A percentile compares a stretch with the other conserved stretches of the same genome.
phyloP scores from a whole-genome alignment of 2,113 vertebrate genomes.

The Hylia prasina region DNA sequence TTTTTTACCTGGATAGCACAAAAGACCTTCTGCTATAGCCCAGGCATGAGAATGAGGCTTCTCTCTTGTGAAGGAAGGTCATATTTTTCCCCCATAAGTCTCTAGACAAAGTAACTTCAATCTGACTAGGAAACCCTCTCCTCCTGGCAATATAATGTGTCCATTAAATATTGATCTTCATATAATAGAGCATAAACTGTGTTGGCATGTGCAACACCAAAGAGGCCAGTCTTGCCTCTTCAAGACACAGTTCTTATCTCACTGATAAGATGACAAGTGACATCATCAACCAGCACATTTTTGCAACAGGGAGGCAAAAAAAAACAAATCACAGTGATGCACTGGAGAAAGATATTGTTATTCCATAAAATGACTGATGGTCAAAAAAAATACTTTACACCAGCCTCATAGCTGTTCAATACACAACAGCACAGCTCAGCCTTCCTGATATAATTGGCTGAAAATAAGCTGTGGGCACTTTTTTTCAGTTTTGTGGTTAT shows the following conservation, averaged over 20 bases:
- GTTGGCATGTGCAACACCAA: background rate
- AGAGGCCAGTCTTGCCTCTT: background rate
- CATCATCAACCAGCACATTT: conserved; percentile 1
- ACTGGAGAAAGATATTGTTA: background rate
- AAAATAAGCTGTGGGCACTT: background rate
- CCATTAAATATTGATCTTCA: conserved; percentile 43
- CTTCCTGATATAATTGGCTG: background rate
- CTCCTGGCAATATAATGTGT: background rate
- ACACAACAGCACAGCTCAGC: background rate
- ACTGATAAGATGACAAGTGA: conserved; percentile 9
- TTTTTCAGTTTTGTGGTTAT: background rate
- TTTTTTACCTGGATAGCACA: background rate
- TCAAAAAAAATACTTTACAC: background rate
- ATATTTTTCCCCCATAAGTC: background rate
- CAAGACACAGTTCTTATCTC: conserved; percentile 8
- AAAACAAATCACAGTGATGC: background rate
- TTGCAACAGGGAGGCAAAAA: background rate
- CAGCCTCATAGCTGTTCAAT: background rate
- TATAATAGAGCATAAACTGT: conserved; percentile 8
- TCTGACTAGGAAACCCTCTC: background rate
- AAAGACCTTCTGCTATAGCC: background rate
- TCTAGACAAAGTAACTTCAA: background rate
- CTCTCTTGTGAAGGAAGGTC: background rate
- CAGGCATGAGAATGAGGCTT: background rate
- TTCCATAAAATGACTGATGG: background rate